Evolutionary conservation across 2,888 invertebrate genomes (phyloP).

Genomic region (Monopis laevigella): DNA sequence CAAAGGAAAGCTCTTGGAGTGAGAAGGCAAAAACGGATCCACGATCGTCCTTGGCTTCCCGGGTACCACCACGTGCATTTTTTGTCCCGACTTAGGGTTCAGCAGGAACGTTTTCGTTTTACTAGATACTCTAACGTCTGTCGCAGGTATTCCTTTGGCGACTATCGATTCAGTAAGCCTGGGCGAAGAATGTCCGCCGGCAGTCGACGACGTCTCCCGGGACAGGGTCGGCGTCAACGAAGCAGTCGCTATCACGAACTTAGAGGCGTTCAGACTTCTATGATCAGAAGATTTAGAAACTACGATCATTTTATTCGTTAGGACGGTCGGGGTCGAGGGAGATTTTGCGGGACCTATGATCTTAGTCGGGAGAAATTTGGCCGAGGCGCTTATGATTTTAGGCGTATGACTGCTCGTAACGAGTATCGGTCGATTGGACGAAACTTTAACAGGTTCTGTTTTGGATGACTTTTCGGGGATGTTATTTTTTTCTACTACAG

Average conservation of each 20-base stretch:
- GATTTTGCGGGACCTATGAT: constrained; percentile 46
- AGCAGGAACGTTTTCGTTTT: constrained; percentile 59
- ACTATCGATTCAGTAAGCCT: constrained; percentile 44
- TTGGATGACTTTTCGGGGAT: constrained; percentile 46
- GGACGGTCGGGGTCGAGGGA: constrained; percentile 29
- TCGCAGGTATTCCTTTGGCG: constrained; percentile 55
- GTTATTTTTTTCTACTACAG: constrained; percentile 43
- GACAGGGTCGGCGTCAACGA: constrained; percentile 29
- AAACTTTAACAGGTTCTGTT: constrained; percentile 51
- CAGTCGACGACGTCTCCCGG: constrained; percentile 31
- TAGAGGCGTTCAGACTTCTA: constrained; percentile 37
- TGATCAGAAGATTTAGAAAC: constrained; percentile 48
- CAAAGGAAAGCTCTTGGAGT: constrained; percentile 54
- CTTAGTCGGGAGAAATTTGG: constrained; percentile 54
- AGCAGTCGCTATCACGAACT: constrained; percentile 46
- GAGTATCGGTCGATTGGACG: constrained; percentile 50
- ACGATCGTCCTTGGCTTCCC: constrained; percentile 48
- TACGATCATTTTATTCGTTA: constrained; percentile 53
- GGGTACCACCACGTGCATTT: constrained; percentile 61
- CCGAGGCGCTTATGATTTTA: constrained; percentile 40
- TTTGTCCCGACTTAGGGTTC: constrained; percentile 58
- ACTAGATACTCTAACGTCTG: constrained; percentile 57
- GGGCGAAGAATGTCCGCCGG: constrained; percentile 35
- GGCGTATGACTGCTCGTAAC: constrained; percentile 42
- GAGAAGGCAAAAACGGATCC: constrained; percentile 40